Percentiles rank a stretch among this genome's conserved stretches.
phyloP scores from a whole-genome alignment of 2,888 invertebrate genomes.

The Temnothorax ravouxi region DNA sequence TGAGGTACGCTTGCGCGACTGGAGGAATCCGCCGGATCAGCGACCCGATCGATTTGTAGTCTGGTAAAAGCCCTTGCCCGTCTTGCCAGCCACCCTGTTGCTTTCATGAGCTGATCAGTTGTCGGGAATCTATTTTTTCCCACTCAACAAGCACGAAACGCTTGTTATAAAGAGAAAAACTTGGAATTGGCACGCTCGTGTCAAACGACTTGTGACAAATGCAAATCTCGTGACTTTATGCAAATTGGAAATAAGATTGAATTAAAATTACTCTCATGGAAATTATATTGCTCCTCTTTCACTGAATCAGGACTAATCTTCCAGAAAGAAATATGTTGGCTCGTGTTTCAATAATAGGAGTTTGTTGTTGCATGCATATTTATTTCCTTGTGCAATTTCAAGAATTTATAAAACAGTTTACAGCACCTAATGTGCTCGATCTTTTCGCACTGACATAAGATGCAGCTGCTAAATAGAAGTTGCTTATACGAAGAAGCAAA shows the following conservation, averaged over 20 bases:
- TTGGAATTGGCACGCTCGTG: not conserved
- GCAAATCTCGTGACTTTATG: not conserved
- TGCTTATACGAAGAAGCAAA: not conserved
- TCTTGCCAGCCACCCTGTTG: conserved; percentile 50
- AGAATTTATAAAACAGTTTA: not conserved
- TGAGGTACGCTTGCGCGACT: conserved; percentile 25
- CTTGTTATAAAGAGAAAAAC: conserved; percentile 5
- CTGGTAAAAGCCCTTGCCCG: conserved; percentile 36
- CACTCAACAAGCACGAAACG: not conserved
- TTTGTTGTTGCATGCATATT: not conserved
- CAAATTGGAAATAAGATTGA: conserved; percentile 21
- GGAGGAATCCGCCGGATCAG: conserved; percentile 48
- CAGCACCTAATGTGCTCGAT: not conserved
- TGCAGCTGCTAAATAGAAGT: not conserved
- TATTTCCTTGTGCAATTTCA: not conserved
- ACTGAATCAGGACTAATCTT: not conserved
- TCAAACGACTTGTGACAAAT: conserved; percentile 11
- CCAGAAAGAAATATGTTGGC: not conserved
- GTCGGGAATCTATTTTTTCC: conserved; percentile 27
- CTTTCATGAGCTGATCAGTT: conserved; percentile 17
- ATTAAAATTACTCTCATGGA: not conserved
- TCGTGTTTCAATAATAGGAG: not conserved
- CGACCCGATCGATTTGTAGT: conserved; percentile 58
- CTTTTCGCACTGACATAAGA: not conserved
- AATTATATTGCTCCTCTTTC: not conserved